phyloP scores from a whole-genome alignment of 2,797 vertebrate species.

The Chaetodon trifasciatus region DNA sequence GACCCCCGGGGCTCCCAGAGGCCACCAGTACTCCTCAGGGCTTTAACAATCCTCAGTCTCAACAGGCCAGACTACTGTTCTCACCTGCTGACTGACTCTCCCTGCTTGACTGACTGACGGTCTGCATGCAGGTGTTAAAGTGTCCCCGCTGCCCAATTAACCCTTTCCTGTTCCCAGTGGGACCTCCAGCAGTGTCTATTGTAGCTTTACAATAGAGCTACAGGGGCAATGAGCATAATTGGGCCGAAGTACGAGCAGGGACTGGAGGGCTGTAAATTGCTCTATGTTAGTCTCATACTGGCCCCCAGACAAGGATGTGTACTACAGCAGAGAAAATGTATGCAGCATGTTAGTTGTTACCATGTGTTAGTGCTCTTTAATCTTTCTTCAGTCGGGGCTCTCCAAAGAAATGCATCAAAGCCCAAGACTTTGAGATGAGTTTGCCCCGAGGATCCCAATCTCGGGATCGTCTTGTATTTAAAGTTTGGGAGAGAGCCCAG shows the following conservation, averaged over 20 bases:
- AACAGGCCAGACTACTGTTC: conserved; percentile 44
- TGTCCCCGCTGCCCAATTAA: conserved; percentile 64
- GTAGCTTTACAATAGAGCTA: conserved; percentile 51
- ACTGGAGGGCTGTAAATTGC: conserved; percentile 42
- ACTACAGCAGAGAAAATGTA: conserved; percentile 14
- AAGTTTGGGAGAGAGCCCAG: background rate
- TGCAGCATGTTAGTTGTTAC: background rate
- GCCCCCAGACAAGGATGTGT: conserved; percentile 39
- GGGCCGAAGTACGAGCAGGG: background rate
- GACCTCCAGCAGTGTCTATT: conserved; percentile 69
- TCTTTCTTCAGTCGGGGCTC: background rate
- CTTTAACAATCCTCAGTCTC: conserved; percentile 36
- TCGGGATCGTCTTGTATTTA: background rate
- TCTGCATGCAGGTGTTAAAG: conserved; percentile 75
- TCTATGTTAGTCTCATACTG: background rate
- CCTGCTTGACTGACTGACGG: conserved; percentile 24
- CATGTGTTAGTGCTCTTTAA: background rate
- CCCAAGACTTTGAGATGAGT: background rate
- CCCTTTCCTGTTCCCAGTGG: conserved; percentile 72
- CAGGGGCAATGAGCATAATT: conserved; percentile 28
- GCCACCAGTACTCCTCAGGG: conserved; percentile 26
- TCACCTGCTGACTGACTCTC: conserved; percentile 59
- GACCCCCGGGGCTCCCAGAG: conserved; percentile 38
- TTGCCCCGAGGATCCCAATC: background rate
- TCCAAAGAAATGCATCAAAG: background rate